Conservation (phyloP, 2,888 invertebrate species). For the Eupithecia dodoneata region DNA sequence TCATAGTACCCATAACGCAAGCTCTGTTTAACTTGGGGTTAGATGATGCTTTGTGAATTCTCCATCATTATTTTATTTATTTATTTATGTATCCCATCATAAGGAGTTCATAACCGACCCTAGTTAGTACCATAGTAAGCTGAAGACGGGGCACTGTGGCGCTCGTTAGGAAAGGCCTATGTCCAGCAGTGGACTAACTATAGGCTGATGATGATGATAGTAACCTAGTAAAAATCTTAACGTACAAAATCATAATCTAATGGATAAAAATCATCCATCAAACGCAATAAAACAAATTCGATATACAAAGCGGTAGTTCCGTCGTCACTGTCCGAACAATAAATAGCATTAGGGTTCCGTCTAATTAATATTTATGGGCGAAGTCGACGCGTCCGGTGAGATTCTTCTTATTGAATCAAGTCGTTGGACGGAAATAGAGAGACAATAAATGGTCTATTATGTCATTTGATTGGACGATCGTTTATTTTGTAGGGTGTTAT, state of each 20-base stretch:
- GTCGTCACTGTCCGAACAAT: slow-evolving; percentile 45
- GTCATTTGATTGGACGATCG: slow-evolving; percentile 37
- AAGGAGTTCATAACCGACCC: no score
- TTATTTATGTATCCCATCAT: no score
- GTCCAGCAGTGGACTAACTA: no score
- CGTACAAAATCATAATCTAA: slow-evolving; percentile 13
- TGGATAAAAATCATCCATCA: slow-evolving; percentile 25
- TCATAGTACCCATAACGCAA: no score
- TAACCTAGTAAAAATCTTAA: no score
- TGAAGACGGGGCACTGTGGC: no score
- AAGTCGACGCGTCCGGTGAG: slow-evolving; percentile 48
- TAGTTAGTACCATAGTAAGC: no score
- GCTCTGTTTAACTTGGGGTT: no score
- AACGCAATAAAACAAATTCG: slow-evolving; percentile 41
- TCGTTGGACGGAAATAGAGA: slow-evolving; percentile 40
- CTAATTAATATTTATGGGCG: slow-evolving; percentile 66
- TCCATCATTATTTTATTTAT: no score
- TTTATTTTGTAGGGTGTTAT: slow-evolving; percentile 32
- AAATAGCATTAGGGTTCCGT: slow-evolving; percentile 57
- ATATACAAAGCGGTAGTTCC: slow-evolving; percentile 40
- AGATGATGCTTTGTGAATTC: no score
- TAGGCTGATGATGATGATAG: no score
- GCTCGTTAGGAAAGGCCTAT: no score
- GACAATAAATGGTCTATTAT: slow-evolving; percentile 43
- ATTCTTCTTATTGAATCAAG: slow-evolving; percentile 61